These are phyloP conservation scores for Drosophila kanapiae DNA, from an alignment of 1,140 invertebrate species.

Conservation along the genomic window DNA sequence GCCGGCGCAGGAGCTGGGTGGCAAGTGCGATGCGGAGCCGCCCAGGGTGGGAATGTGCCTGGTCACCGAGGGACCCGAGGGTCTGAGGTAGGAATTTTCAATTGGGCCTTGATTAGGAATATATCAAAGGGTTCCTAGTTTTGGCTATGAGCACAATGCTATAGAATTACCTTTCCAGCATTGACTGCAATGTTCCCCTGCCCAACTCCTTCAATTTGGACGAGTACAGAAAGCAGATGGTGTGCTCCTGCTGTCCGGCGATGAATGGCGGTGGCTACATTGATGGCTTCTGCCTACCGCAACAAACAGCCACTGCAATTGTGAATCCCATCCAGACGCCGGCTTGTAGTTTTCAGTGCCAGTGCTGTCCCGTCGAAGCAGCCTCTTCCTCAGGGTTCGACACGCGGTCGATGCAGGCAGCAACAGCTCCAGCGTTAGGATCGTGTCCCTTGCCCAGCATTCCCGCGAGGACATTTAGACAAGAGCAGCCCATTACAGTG, in stretches of 20 bases:
- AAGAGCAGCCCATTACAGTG: conserved; percentile 5
- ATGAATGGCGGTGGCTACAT: conserved; percentile 3
- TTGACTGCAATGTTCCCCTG: conserved; percentile 66
- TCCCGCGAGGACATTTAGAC: neutral
- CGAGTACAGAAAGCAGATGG: conserved; percentile 26
- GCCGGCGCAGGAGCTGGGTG: neutral
- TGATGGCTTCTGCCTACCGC: conserved; percentile 6
- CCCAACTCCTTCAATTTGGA: conserved; percentile 52
- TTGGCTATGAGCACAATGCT: neutral
- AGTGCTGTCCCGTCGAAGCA: conserved; percentile 14
- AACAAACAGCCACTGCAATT: neutral
- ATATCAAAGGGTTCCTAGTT: neutral
- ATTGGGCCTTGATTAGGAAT: neutral
- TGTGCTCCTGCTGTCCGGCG: conserved; percentile 12
- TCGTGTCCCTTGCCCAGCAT: conserved; percentile 7
- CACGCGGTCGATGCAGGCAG: neutral
- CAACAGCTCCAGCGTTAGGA: neutral
- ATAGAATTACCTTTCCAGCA: conserved; percentile 19
- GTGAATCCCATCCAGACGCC: neutral
- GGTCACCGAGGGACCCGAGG: conserved; percentile 64
- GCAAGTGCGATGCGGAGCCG: conserved; percentile 24
- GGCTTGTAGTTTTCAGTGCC: conserved; percentile 19
- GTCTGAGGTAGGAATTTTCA: conserved; percentile 49
- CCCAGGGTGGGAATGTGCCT: conserved; percentile 55
- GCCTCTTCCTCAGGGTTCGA: conserved; percentile 12